Percentiles rank a stretch among this genome's conserved stretches.
These are phyloP conservation scores for Babyrousa celebensis DNA, from an alignment of 2,797 vertebrate species.

Conservation along the genomic window DNA sequence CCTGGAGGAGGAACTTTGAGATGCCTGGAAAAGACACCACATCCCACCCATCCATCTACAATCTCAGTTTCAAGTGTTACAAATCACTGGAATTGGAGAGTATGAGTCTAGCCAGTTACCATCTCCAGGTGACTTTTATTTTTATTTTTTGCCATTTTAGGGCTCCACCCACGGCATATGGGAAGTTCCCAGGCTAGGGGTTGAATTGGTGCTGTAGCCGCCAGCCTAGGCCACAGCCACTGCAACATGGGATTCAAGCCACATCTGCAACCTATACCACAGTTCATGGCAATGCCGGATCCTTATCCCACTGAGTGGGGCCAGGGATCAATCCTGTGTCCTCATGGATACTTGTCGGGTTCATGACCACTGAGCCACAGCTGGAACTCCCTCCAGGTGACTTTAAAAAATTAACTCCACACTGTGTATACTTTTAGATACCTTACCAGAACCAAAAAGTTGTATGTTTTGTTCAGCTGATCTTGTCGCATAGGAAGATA, in stretches of 20 bases:
- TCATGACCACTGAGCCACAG: too few relatives aligned
- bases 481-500: not conserved
- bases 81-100: not conserved
- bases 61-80: not conserved
- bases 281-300: too few relatives aligned
- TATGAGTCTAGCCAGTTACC: not conserved
- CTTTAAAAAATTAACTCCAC: not conserved
- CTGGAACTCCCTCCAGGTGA: not conserved
- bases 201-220: too few relatives aligned
- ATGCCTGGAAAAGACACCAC: not conserved
- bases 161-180: too few relatives aligned
- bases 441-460: not conserved
- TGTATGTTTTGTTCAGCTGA: not conserved
- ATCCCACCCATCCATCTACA: not conserved
- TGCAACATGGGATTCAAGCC: too few relatives aligned
- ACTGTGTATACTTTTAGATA: not conserved
- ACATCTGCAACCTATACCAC: too few relatives aligned
- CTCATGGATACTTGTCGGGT: too few relatives aligned
- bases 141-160: not conserved
- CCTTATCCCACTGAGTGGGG: too few relatives aligned
- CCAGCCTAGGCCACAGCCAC: too few relatives aligned
- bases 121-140: not conserved
- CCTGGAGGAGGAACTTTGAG: not conserved
- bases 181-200: too few relatives aligned
- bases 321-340: too few relatives aligned